Conservation (phyloP, 2,113 vertebrate genomes). For the Parotia lawesii region DNA sequence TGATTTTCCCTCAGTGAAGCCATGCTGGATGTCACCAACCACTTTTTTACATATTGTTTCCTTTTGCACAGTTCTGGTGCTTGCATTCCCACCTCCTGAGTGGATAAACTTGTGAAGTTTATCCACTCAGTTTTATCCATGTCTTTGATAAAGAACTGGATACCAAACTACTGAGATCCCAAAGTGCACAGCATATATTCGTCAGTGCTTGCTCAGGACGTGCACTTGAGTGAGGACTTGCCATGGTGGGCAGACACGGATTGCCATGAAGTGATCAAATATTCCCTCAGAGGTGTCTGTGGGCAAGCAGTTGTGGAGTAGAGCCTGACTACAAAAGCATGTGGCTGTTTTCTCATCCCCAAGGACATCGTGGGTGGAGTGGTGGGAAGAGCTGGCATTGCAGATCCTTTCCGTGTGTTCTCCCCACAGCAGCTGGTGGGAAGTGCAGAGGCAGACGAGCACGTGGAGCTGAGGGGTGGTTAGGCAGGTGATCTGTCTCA, state of each 20-base stretch:
- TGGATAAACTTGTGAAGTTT: background rate
- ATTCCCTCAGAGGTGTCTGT: background rate
- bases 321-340: background rate
- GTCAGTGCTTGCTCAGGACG: background rate
- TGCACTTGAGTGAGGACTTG: background rate
- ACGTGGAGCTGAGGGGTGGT: accelerated
- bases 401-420: background rate
- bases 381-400: background rate
- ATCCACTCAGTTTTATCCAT: no score
- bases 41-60: background rate
- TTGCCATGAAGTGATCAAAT: background rate
- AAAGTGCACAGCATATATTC: accelerated
- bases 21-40: background rate
- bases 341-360: background rate
- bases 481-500: background rate
- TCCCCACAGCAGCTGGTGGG: background rate
- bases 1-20: background rate
- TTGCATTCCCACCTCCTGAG: background rate
- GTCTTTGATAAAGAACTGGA: background rate
- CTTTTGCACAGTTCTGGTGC: background rate
- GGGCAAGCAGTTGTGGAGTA: background rate
- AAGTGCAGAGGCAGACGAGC: background rate
- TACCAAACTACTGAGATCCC: background rate
- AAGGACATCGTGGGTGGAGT: background rate
- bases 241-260: background rate